A percentile compares a stretch with the other conserved stretches of the same genome.
phyloP scores from a whole-genome alignment of 2,113 vertebrate species.

The Alethe diademata region DNA sequence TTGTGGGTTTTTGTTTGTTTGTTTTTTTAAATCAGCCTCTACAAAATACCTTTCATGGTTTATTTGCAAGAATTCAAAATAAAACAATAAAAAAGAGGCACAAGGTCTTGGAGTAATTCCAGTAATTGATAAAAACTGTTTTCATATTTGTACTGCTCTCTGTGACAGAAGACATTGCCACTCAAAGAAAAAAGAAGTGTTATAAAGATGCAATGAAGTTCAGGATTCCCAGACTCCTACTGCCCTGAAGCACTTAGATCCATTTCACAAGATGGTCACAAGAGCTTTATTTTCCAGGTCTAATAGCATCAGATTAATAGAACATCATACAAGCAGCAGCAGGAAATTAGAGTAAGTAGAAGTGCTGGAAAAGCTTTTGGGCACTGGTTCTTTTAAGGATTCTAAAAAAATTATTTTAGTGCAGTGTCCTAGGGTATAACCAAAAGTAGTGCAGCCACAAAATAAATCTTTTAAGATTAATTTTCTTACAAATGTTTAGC shows the following conservation, averaged over 20 bases:
- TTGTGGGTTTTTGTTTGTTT: too few relatives aligned
- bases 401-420: background rate
- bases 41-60: background rate
- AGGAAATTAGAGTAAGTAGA: slow-evolving; percentile 40
- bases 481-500: background rate
- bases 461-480: slow-evolving; percentile 1
- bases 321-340: background rate
- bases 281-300: background rate
- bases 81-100: background rate
- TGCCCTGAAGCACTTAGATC: background rate
- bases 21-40: background rate
- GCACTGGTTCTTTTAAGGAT: background rate
- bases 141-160: background rate
- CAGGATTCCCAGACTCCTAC: background rate
- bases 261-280: background rate
- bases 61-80: background rate
- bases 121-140: background rate
- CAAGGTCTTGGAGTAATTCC: background rate
- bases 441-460: slow-evolving; percentile 8
- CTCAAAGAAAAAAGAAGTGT: background rate
- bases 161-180: background rate
- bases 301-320: slow-evolving; percentile 25
- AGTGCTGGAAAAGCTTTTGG: background rate
- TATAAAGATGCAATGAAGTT: background rate
- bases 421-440: background rate